Base-by-base conservation (phyloP, 2,888 invertebrate genomes). In the Orgyia antiqua region DNA sequence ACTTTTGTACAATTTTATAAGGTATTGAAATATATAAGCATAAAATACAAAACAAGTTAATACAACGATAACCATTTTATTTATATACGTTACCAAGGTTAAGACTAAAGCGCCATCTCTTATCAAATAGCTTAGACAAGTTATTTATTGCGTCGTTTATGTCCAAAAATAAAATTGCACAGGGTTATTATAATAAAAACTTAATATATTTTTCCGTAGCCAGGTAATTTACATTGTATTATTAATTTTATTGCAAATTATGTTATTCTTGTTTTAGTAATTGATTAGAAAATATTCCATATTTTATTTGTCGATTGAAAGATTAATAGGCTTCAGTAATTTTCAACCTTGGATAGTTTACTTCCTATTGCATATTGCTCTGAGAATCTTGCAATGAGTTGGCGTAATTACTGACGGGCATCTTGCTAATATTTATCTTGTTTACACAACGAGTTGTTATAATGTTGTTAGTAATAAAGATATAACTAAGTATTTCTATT, bases 311-410 rank as follows among this genome's bases (percentile, higher is more conserved):
- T 41, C 42, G 51, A 59, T 62, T 60, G 62, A 64, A 52, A 63
- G 67, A 72, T 65, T 63, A 62, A 71, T 65, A 55, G 57, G 55
- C 55, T 55, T 52, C 42, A 58, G 55, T 39, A 51, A 55, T 56
- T 58, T 34, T 36, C 45, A 64, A 60, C 77, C 79, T 82, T 79
- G 77, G 51, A 44, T 62, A 36, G 45, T 46, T 56, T 57, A 75
- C 77, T 82, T 82, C 82, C 80, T 80, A 65, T 54, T 77, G 67
- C 68, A 74, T 69, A 71, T 65, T 71, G 70, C 68, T 67, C 57
- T 52, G 46, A 60, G 60, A 74, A 70, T 78, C 76, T 79, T 77
- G 75, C 60, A 59, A 60, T 67, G 61, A 66, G 53, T 64, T 65
- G 61, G 62, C 61, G 60, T 58, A 64, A 68, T 65, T 65, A 63